Evolutionary conservation across 2,113 vertebrate genomes (phyloP), one percentile per base, ranked within the genome.

Genomic region (Atrichornis clamosus): DNA sequence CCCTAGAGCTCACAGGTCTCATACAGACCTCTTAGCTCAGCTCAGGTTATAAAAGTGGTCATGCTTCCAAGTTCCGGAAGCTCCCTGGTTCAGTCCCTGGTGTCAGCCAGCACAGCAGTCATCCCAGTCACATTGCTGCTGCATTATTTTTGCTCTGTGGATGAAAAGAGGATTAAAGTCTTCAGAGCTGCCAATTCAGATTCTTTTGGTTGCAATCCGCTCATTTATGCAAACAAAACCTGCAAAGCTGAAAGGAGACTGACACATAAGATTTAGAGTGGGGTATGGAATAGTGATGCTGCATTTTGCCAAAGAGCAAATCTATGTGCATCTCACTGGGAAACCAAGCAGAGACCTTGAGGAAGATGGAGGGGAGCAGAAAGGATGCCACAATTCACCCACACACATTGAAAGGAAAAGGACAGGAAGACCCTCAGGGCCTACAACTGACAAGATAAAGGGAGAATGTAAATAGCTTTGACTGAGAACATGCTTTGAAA

Each of bases 211-310:
- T 93, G 30, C 84, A 79, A 39, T 79, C n/a, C 2, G 0, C 53
- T 90, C 84, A 60, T 84, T 91, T 97, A 82, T 79, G 65, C 64
- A 87, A 93, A 94, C 84, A 92, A 90, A 92, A 82, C 80, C 82
- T 46, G 28, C 55, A 84, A 93, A 96, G 60, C 81, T 84, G 69
- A 84, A 75, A 75, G 24, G 69, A 84, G 77, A 75, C 52, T 47
- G 42, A 59, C 28, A 5, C 11, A 3, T 87, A 39, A 82, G 69
- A 39, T 80, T 94, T 58, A 56, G 64, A 67, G 69, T 5, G 2
- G 10, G 70, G 30, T 24, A 39, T 50, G 52, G 81, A 91, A 84
- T 26, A 84, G 26, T 32, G 59, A 93, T 75, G 33, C 35, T 73
- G 67, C 11, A 1, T 74, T 89, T 88, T 75, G 60, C 42, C 53